A percentile compares a stretch with the other conserved stretches of the same genome.
Evolutionary conservation across 2,113 vertebrate species (phyloP).

Genomic region (Tinamus guttatus): DNA sequence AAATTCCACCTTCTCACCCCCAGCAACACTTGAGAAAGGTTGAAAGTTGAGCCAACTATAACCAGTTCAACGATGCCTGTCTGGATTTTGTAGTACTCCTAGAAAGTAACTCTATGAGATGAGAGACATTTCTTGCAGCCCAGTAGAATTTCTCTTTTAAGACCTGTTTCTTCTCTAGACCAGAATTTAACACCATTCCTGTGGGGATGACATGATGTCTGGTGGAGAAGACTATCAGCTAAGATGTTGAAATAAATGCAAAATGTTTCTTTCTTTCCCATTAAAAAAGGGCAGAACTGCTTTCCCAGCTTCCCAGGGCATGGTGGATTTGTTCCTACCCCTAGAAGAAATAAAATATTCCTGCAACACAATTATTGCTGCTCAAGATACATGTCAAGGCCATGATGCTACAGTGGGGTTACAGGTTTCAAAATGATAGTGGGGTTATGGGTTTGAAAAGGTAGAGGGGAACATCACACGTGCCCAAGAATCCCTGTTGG

Average conservation of each 20-base stretch:
- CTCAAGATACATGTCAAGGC: neutral
- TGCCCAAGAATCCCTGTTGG: neutral
- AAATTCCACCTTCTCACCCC: neutral
- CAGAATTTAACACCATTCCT: neutral
- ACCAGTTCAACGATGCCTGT: neutral
- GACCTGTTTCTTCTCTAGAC: neutral
- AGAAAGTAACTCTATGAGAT: neutral
- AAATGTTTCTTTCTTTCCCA: neutral
- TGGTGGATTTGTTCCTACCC: neutral
- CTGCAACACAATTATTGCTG: neutral
- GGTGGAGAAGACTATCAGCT: neutral
- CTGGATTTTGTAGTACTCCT: slow-evolving; percentile 10
- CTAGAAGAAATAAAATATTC: neutral
- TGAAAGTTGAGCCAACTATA: neutral
- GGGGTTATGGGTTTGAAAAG: neutral
- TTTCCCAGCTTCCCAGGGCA: neutral
- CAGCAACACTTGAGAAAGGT: neutral
- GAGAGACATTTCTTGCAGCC: neutral
- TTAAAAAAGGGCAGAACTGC: neutral
- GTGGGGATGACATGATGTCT: neutral
- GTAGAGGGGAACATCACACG: neutral
- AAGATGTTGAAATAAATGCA: neutral
- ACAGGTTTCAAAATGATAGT: neutral
- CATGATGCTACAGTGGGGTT: neutral
- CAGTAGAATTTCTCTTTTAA: neutral